phyloP scores from a whole-genome alignment of 1,140 invertebrate genomes.

The Meloidogyne exigua region DNA sequence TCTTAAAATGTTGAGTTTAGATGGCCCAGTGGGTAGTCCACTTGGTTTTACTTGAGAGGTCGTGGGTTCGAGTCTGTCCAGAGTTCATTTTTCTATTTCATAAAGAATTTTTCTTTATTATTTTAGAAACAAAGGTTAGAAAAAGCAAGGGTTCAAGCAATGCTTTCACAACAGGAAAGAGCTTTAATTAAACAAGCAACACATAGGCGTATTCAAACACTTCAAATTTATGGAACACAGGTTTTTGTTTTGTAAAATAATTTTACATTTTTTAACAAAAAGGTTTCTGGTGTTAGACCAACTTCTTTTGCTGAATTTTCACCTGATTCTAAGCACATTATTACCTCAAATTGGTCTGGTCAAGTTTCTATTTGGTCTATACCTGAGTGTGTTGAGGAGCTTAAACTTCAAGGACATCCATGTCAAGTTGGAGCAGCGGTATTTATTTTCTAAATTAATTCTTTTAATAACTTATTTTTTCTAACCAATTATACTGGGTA shows the following conservation, averaged over 20 bases:
- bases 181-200: slow-evolving; percentile 56
- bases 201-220: slow-evolving; percentile 55
- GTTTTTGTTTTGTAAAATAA: background rate
- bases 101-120: too few relatives aligned
- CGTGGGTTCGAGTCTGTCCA: too few relatives aligned
- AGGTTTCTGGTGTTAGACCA: slow-evolving; percentile 52
- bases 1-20: too few relatives aligned
- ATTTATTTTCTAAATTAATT: background rate
- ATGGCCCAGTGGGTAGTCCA: too few relatives aligned
- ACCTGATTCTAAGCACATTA: slow-evolving; percentile 59
- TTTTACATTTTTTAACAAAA: slow-evolving; percentile 12
- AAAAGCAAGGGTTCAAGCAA: slow-evolving; percentile 46
- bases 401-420: slow-evolving; percentile 40
- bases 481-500: too few relatives aligned
- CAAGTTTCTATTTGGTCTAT: slow-evolving; percentile 55
- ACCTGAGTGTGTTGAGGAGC: slow-evolving; percentile 44
- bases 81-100: too few relatives aligned
- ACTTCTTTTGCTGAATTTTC: slow-evolving; percentile 58
- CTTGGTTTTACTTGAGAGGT: too few relatives aligned
- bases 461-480: too few relatives aligned
- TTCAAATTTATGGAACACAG: slow-evolving; percentile 59
- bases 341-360: slow-evolving; percentile 62
- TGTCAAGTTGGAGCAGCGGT: slow-evolving; percentile 48
- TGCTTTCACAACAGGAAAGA: slow-evolving; percentile 51
- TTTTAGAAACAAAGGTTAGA: slow-evolving; percentile 44